These are phyloP conservation scores for Ormyrus thymus DNA, from an alignment of 2,888 invertebrate genomes.

Conservation along the genomic window DNA sequence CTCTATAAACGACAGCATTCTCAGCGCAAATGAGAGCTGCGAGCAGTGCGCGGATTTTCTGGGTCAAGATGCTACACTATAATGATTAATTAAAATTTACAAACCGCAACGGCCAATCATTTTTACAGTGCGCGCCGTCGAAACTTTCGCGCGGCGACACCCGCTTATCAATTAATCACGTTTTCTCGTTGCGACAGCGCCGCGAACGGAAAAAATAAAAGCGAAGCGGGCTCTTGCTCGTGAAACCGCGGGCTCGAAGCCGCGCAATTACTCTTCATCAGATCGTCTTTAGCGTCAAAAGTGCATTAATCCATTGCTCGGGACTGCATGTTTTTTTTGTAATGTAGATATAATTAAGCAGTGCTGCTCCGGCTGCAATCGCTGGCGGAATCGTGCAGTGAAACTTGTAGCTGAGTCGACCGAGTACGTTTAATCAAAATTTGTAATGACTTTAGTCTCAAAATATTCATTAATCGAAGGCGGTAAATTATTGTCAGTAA, in stretches of 20 bases:
- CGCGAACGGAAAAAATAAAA: neutral
- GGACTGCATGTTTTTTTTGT: neutral
- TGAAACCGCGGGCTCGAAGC: neutral
- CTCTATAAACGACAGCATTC: neutral
- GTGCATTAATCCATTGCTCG: neutral
- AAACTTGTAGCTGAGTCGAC: neutral
- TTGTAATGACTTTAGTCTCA: too few species aligned
- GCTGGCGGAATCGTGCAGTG: slow-evolving; percentile 15
- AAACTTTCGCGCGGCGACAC: slow-evolving; percentile 20
- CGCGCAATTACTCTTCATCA: slow-evolving; percentile 27
- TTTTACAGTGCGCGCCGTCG: neutral
- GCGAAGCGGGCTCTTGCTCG: slow-evolving; percentile 15
- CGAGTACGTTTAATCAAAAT: too few species aligned
- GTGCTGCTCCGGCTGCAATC: neutral
- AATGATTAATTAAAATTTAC: too few species aligned
- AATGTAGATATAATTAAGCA: slow-evolving; percentile 36
- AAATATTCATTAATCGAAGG: too few species aligned
- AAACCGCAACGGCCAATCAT: neutral
- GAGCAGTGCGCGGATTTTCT: neutral
- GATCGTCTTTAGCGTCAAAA: slow-evolving; percentile 15
- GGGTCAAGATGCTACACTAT: too few species aligned
- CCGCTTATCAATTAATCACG: slow-evolving; percentile 14
- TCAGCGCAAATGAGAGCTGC: neutral
- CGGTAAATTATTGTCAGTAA: too few species aligned
- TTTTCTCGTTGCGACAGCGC: neutral